Conservation (phyloP, 2,113 vertebrate species). For the Poicephalus gulielmi region DNA sequence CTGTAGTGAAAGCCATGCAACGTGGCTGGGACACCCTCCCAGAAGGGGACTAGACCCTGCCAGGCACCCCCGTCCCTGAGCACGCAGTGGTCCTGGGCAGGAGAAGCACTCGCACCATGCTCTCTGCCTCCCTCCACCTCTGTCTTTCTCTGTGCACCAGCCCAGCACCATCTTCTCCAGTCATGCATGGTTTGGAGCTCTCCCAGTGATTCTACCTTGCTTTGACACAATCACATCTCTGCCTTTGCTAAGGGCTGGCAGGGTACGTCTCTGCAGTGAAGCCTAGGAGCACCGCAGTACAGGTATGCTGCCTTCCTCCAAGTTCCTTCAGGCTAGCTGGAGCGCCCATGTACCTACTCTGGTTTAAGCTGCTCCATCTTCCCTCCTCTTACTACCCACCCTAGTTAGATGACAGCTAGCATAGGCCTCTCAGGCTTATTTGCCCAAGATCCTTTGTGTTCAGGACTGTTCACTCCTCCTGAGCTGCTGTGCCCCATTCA, state of each 20-base stretch:
- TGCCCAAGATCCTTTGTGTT: accelerated
- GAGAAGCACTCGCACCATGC: accelerated
- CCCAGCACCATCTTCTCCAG: background rate
- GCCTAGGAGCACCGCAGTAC: background rate
- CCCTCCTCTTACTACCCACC: background rate
- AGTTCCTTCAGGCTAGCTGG: background rate
- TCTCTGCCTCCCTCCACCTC: background rate
- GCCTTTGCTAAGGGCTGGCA: background rate
- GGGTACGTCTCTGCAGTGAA: background rate
- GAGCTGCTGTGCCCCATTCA: accelerated
- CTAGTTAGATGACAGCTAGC: background rate
- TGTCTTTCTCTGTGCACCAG: background rate
- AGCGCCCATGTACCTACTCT: background rate
- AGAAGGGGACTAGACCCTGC: conserved; percentile 42
- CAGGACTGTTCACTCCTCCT: accelerated
- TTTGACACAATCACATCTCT: background rate
- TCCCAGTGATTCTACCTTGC: background rate
- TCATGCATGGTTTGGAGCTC: background rate
- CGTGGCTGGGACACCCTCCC: conserved; percentile 82
- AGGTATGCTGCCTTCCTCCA: background rate
- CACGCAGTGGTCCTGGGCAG: background rate
- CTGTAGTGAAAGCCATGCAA: conserved; percentile 89
- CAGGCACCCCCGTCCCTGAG: background rate
- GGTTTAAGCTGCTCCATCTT: background rate
- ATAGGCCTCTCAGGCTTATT: background rate